Percentiles rank a stretch among this genome's conserved stretches.
Evolutionary conservation across 1,140 invertebrate genomes (phyloP).

Genomic region (Scaptomyza graminum): DNA sequence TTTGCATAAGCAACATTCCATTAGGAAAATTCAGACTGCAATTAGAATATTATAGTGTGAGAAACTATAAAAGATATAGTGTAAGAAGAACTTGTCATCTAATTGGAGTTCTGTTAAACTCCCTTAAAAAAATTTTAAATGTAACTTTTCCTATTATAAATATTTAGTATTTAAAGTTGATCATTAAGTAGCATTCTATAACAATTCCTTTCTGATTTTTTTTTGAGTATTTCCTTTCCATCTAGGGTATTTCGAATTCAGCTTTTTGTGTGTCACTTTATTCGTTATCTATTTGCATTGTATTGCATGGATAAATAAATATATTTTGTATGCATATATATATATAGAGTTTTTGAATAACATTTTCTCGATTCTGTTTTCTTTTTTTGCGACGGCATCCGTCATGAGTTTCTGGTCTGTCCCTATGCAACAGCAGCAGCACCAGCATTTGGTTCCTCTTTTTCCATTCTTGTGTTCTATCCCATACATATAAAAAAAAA

Average conservation of each 20-base stretch:
- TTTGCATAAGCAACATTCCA: background rate
- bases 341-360: slow-evolving; percentile 24
- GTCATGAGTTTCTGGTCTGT: slow-evolving; percentile 7
- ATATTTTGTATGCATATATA: slow-evolving; percentile 17
- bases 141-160: no score
- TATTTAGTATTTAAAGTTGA: no score
- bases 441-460: no score
- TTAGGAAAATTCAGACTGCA: no score
- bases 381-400: slow-evolving; percentile 2
- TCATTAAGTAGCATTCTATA: no score
- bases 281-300: slow-evolving; percentile 15
- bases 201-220: no score
- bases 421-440: background rate
- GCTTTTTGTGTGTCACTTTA: background rate
- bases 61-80: no score
- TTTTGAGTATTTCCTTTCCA: no score
- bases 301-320: background rate
- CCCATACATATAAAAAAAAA: slow-evolving; percentile 18
- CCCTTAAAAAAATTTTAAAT: no score
- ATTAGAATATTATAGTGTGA: no score
- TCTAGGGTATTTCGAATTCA: slow-evolving; percentile 12
- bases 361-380: slow-evolving; percentile 8
- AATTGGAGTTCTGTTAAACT: no score
- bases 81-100: no score
- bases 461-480: background rate